These are phyloP conservation scores for Nasua narica DNA, from an alignment of 2,797 vertebrate genomes.

Conservation along the genomic window DNA sequence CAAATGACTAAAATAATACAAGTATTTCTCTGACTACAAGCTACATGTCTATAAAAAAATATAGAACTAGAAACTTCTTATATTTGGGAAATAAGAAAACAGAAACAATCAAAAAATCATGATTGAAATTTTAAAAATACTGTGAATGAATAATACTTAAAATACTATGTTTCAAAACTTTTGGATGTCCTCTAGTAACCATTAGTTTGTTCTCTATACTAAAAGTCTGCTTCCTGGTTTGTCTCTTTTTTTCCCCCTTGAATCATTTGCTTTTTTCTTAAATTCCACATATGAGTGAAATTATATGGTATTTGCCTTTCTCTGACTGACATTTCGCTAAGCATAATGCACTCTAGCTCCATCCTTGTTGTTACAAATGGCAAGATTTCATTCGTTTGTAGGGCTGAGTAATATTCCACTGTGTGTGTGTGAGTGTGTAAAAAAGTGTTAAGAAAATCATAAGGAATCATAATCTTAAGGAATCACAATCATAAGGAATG, in stretches of 20 bases:
- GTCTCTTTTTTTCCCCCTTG: neutral
- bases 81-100: conserved; percentile 32
- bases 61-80: neutral
- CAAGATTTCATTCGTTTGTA: neutral
- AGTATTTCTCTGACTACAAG: neutral
- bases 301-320: neutral
- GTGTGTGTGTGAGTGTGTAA: rapidly evolving
- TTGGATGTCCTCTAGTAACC: neutral
- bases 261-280: neutral
- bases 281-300: neutral
- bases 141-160: conserved; percentile 23
- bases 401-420: neutral
- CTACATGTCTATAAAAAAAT: neutral
- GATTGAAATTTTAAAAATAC: neutral
- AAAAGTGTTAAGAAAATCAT: too few relatives aligned
- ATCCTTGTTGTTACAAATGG: neutral
- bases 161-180: neutral
- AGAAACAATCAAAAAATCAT: neutral
- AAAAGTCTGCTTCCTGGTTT: neutral
- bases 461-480: too few relatives aligned
- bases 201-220: neutral
- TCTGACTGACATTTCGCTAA: neutral
- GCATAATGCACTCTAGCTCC: neutral
- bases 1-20: neutral
- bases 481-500: too few relatives aligned